Conservation (phyloP, 2,888 invertebrate genomes). For the Trichacis sp. region DNA sequence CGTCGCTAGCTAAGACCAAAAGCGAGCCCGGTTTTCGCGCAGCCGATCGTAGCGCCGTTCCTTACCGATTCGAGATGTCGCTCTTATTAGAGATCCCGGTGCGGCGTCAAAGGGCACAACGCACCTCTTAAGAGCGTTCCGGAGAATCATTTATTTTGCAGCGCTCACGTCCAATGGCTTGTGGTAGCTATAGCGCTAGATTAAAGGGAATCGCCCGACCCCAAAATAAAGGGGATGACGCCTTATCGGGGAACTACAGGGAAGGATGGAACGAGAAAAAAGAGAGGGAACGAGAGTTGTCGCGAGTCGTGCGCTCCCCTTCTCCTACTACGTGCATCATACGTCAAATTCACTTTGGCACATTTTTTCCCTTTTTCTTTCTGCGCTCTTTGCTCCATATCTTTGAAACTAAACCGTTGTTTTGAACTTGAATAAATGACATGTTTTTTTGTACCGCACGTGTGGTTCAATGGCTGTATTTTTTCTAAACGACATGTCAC, state of each 20-base stretch:
- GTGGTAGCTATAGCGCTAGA: constrained; percentile 47
- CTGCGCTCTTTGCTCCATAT: constrained; percentile 17
- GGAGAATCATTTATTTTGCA: constrained; percentile 47
- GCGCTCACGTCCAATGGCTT: constrained; percentile 42
- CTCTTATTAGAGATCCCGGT: constrained; percentile 2
- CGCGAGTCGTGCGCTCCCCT: constrained; percentile 27
- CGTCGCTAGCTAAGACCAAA: neutral
- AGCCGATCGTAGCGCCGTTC: neutral
- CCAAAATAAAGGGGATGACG: constrained; percentile 60
- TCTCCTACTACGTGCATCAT: constrained; percentile 41
- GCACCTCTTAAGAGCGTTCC: constrained; percentile 12
- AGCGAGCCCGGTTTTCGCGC: constrained; percentile 1
- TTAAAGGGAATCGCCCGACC: constrained; percentile 61
- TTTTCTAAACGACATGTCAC: too few relatives aligned
- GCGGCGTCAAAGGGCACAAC: neutral
- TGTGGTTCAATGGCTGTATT: too few relatives aligned
- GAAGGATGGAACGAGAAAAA: constrained; percentile 15
- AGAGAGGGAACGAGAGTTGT: constrained; percentile 11
- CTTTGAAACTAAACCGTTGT: constrained; percentile 19
- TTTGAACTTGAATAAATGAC: too few relatives aligned
- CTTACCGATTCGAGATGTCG: neutral
- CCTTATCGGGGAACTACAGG: constrained; percentile 54
- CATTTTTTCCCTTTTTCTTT: constrained; percentile 27
- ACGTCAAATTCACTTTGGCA: constrained; percentile 46
- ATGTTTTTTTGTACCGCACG: too few relatives aligned